Evolutionary conservation across 1,140 invertebrate genomes (phyloP).

Genomic region (Ceratina japonica): DNA sequence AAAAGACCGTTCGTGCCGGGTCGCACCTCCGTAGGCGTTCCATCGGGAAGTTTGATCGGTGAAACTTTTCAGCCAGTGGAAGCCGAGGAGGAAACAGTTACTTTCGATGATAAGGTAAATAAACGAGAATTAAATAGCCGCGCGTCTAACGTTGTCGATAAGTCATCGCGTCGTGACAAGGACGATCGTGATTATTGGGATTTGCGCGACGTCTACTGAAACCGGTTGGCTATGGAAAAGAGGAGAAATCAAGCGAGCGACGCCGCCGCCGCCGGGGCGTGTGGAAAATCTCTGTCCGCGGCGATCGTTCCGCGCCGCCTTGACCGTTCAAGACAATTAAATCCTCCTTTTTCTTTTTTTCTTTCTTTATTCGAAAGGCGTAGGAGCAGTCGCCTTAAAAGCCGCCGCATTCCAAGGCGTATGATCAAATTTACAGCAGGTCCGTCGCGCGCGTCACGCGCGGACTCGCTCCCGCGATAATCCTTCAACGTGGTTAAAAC

Average conservation of each 20-base stretch:
- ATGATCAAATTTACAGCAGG: constrained; percentile 36
- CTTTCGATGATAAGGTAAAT: constrained; percentile 5
- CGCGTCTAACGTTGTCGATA: neutral
- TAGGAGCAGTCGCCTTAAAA: constrained; percentile 3
- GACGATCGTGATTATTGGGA: constrained; percentile 15
- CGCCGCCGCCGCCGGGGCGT: neutral
- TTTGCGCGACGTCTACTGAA: constrained; percentile 23
- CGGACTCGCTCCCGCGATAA: constrained; percentile 41
- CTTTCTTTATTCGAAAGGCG: neutral
- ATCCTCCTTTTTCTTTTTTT: neutral
- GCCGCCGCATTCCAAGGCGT: constrained; percentile 4
- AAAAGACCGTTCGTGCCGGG: too few species aligned
- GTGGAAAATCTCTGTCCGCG: constrained; percentile 9
- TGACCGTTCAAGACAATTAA: constrained; percentile 18
- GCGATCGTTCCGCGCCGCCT: too few species aligned
- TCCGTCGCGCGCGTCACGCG: neutral
- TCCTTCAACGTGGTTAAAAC: constrained; percentile 52
- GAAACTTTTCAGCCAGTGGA: neutral
- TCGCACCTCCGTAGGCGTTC: too few species aligned
- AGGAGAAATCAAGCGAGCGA: neutral
- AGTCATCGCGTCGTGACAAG: neutral
- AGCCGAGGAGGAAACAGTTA: neutral
- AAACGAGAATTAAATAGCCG: constrained; percentile 4
- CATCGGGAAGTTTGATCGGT: neutral
- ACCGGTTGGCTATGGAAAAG: constrained; percentile 33